Evolutionary conservation across 2,797 vertebrate genomes (phyloP).

Genomic region (Poeciliopsis presidionis): DNA sequence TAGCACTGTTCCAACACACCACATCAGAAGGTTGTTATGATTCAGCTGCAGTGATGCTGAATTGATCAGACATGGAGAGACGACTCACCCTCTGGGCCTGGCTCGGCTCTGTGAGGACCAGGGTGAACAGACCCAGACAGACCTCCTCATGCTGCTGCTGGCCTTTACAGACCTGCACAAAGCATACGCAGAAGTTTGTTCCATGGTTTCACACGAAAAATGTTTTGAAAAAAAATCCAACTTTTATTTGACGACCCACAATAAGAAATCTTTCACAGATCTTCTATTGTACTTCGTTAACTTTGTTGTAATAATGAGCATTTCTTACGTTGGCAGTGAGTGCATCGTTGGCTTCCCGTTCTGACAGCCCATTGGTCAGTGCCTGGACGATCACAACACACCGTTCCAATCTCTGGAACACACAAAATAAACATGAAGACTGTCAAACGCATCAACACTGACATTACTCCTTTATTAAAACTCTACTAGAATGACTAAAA

Average conservation of each 20-base stretch:
- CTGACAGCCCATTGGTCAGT: slow-evolving; percentile 88
- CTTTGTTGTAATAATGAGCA: background rate
- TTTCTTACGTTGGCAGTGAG: slow-evolving; percentile 91
- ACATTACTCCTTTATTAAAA: background rate
- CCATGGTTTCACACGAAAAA: background rate
- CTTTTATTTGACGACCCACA: background rate
- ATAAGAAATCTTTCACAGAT: background rate
- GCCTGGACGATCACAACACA: slow-evolving; percentile 88
- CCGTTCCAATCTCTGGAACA: slow-evolving; percentile 86
- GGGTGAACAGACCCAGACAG: slow-evolving; percentile 90
- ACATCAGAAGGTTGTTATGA: background rate
- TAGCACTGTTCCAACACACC: slow-evolving; percentile 83
- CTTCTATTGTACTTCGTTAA: background rate
- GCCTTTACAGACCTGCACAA: slow-evolving; percentile 91
- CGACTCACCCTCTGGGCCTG: slow-evolving; percentile 91
- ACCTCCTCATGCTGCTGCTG: slow-evolving; percentile 95
- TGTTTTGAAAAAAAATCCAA: background rate
- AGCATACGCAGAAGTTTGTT: slow-evolving; percentile 17
- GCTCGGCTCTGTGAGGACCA: slow-evolving; percentile 87
- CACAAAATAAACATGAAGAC: slow-evolving; percentile 6
- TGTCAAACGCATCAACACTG: background rate
- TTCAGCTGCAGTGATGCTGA: background rate
- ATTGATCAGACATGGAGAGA: background rate
- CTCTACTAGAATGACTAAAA: background rate
- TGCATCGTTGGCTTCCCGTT: slow-evolving; percentile 93